phyloP scores from a whole-genome alignment of 2,888 invertebrate genomes.

The Tyria jacobaeae region DNA sequence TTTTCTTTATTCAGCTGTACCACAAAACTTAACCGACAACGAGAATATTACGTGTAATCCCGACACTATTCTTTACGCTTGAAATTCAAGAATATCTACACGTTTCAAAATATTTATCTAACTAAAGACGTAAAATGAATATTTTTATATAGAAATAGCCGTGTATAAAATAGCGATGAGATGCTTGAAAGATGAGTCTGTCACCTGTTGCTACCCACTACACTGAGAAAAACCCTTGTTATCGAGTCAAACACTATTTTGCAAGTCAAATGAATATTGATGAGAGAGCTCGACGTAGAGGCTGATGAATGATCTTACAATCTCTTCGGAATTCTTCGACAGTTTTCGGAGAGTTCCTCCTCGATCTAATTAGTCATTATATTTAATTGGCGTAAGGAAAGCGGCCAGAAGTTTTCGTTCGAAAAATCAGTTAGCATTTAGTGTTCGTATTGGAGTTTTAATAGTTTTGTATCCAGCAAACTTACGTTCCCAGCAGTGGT shows the following conservation, averaged over 20 bases:
- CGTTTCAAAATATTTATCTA: background rate
- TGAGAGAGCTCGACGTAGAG: constrained; percentile 45
- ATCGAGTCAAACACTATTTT: constrained; percentile 43
- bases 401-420: constrained; percentile 20
- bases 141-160: constrained; percentile 10
- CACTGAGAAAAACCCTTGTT: constrained; percentile 39
- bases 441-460: constrained; percentile 3
- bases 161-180: constrained; percentile 31
- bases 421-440: constrained; percentile 14
- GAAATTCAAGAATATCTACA: background rate
- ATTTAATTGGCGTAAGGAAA: constrained; percentile 32
- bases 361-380: constrained; percentile 34
- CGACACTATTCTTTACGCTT: constrained; percentile 13
- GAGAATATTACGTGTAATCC: constrained; percentile 16
- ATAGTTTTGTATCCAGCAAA: background rate
- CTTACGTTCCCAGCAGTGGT: background rate
- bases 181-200: constrained; percentile 58
- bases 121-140: background rate
- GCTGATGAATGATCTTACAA: constrained; percentile 26
- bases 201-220: constrained; percentile 61
- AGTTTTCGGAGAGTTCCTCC: constrained; percentile 22
- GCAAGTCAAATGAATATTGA: constrained; percentile 56
- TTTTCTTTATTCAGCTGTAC: constrained; percentile 14
- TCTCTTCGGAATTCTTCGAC: constrained; percentile 23
- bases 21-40: constrained; percentile 7